Evolutionary conservation across 2,888 invertebrate species (phyloP).

Genomic region (Philereme transversata): DNA sequence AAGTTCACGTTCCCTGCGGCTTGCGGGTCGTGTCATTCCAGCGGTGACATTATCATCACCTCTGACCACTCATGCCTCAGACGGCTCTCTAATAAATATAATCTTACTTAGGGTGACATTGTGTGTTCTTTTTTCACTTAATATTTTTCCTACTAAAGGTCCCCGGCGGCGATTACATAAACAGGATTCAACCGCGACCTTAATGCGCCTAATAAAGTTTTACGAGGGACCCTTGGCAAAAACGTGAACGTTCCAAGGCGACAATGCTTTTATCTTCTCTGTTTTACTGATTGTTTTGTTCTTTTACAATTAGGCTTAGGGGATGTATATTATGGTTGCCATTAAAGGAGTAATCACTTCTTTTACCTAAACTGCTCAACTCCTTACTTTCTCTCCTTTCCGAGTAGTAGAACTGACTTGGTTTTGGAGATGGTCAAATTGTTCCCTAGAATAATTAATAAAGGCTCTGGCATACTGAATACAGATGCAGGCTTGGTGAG

Average conservation of each 20-base stretch:
- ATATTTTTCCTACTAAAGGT: slow-evolving; percentile 81
- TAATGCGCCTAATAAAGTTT: slow-evolving; percentile 83
- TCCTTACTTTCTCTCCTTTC: slow-evolving; percentile 3
- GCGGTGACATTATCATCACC: slow-evolving; percentile 47
- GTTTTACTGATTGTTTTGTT: slow-evolving; percentile 79
- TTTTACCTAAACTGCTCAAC: slow-evolving; percentile 20
- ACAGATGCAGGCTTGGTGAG: too few species aligned
- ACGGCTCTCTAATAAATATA: slow-evolving; percentile 64
- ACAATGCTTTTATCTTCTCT: slow-evolving; percentile 82
- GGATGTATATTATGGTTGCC: slow-evolving; percentile 40
- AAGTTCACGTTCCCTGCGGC: slow-evolving; percentile 41
- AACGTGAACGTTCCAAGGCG: slow-evolving; percentile 80
- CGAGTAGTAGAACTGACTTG: background rate
- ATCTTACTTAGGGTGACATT: slow-evolving; percentile 72
- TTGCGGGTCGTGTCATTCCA: slow-evolving; percentile 46
- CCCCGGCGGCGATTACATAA: slow-evolving; percentile 82
- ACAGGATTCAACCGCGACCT: slow-evolving; percentile 83
- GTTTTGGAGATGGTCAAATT: slow-evolving; percentile 5
- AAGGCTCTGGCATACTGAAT: too few species aligned
- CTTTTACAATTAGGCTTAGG: slow-evolving; percentile 69
- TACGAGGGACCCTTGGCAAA: slow-evolving; percentile 81
- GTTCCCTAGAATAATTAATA: too few species aligned
- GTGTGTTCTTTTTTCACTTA: slow-evolving; percentile 81
- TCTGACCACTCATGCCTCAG: slow-evolving; percentile 50
- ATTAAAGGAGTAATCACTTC: slow-evolving; percentile 28